Evolutionary conservation across 2,888 invertebrate species (phyloP).

Genomic region (Drosophila anomelani): DNA sequence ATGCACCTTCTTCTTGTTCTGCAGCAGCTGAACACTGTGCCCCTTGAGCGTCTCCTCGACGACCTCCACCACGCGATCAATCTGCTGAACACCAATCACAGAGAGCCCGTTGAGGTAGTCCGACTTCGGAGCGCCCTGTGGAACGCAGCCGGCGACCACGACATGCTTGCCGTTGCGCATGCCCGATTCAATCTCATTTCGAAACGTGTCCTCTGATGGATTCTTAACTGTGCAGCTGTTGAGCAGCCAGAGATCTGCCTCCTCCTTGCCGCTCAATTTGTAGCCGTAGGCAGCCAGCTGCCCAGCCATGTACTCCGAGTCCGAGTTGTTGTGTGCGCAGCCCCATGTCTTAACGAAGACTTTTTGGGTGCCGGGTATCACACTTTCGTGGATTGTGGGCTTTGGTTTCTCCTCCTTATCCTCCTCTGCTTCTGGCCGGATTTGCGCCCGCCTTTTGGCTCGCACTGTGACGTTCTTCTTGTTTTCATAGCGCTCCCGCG

Average conservation of each 20-base stretch:
- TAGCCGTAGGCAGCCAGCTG: slow-evolving; percentile 95
- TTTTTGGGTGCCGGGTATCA: slow-evolving; percentile 90
- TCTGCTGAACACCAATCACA: slow-evolving; percentile 99
- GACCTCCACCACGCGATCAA: slow-evolving; percentile 98
- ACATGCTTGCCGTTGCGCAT: slow-evolving; percentile 91
- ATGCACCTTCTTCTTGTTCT: slow-evolving; percentile 92
- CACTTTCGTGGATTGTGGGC: slow-evolving; percentile 86
- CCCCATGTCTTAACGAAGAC: slow-evolving; percentile 98
- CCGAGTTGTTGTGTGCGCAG: slow-evolving; percentile 98
- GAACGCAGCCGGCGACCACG: slow-evolving; percentile 99
- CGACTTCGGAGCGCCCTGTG: slow-evolving; percentile 94
- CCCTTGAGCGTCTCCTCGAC: slow-evolving; percentile 99
- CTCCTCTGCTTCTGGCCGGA: slow-evolving; percentile 40
- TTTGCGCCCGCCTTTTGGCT: slow-evolving; percentile 85
- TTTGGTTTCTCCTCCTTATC: slow-evolving; percentile 10
- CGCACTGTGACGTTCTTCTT: slow-evolving; percentile 89
- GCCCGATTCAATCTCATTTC: slow-evolving; percentile 93
- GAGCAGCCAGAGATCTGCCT: slow-evolving; percentile 96
- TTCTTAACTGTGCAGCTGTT: slow-evolving; percentile 99
- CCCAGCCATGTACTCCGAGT: slow-evolving; percentile 99
- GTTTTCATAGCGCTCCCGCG: slow-evolving; percentile 90
- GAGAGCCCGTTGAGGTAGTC: slow-evolving; percentile 89
- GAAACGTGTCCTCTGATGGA: slow-evolving; percentile 97
- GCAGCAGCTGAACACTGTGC: slow-evolving; percentile 90
- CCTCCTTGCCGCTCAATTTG: slow-evolving; percentile 90